Conservation (phyloP, 2,113 vertebrate species). For the Pontoporia blainvillei region DNA sequence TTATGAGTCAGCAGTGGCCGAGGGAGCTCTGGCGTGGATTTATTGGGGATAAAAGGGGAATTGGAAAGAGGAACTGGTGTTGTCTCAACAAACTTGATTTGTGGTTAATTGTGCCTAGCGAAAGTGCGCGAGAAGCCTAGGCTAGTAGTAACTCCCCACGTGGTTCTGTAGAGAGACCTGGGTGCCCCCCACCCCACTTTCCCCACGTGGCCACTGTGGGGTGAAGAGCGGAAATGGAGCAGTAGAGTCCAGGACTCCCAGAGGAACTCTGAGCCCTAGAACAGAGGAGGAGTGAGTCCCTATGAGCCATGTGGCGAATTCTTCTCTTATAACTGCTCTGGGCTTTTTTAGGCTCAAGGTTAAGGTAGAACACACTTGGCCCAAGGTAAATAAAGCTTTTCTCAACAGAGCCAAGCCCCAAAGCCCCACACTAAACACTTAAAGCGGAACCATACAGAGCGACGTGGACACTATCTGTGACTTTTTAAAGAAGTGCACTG, state of each 20-base stretch:
- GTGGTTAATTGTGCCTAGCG: background rate
- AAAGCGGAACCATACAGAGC: background rate
- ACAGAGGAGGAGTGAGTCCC: background rate
- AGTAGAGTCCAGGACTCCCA: background rate
- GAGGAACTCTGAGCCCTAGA: background rate
- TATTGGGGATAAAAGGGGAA: slow-evolving; percentile 34
- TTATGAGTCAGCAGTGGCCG: slow-evolving; percentile 24
- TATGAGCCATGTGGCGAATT: background rate
- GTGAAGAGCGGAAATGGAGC: no score
- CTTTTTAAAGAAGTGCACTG: background rate
- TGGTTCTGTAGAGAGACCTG: background rate
- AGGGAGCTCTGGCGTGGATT: slow-evolving; percentile 14
- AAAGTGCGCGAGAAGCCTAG: slow-evolving; percentile 11
- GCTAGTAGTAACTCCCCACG: background rate
- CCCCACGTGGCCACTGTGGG: fast-evolving
- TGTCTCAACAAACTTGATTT: slow-evolving; percentile 37
- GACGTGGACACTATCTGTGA: background rate
- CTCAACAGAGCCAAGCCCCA: background rate
- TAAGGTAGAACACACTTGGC: background rate
- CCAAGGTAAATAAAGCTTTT: background rate
- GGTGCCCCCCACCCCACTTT: background rate
- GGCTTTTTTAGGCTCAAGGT: background rate
- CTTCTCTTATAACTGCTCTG: background rate
- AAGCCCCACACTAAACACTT: background rate
- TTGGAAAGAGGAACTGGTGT: slow-evolving; percentile 37